These are phyloP conservation scores for Alsophila aescularia DNA, from an alignment of 2,888 invertebrate genomes.

Conservation along the genomic window DNA sequence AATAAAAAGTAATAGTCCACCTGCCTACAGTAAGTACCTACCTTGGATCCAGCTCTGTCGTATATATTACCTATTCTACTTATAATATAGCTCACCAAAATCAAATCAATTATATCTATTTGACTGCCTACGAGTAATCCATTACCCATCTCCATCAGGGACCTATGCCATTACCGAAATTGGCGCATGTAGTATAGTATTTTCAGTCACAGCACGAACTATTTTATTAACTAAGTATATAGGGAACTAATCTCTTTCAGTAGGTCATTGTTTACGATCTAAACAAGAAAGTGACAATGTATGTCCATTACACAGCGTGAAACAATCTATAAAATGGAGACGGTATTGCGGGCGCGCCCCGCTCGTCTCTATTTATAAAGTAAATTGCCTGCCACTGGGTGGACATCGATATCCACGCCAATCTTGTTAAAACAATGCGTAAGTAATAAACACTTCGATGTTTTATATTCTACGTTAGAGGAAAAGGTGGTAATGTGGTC, in stretches of 20 bases:
- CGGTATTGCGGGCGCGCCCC: conserved; percentile 74
- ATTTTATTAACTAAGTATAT: too few species aligned
- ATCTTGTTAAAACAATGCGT: conserved; percentile 62
- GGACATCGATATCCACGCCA: conserved; percentile 68
- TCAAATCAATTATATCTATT: not conserved
- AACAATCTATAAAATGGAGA: conserved; percentile 75
- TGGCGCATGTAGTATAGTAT: not conserved
- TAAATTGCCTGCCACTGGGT: conserved; percentile 72
- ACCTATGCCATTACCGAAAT: conserved; percentile 17
- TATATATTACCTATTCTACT: too few species aligned
- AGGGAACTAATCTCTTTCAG: too few species aligned
- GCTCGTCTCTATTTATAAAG: conserved; percentile 75
- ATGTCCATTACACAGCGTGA: conserved; percentile 38
- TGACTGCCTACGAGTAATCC: conserved; percentile 1
- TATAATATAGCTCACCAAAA: too few species aligned
- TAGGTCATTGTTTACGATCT: conserved; percentile 23
- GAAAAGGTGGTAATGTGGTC: too few species aligned
- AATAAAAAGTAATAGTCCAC: too few species aligned
- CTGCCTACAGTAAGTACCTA: too few species aligned
- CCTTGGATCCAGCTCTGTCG: too few species aligned
- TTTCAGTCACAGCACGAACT: too few species aligned
- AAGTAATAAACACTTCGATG: conserved; percentile 40
- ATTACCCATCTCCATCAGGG: conserved; percentile 10
- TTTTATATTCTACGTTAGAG: conserved; percentile 16
- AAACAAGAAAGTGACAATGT: conserved; percentile 34